Conservation (phyloP, 2,113 vertebrate genomes). For the Sprattus sprattus region DNA sequence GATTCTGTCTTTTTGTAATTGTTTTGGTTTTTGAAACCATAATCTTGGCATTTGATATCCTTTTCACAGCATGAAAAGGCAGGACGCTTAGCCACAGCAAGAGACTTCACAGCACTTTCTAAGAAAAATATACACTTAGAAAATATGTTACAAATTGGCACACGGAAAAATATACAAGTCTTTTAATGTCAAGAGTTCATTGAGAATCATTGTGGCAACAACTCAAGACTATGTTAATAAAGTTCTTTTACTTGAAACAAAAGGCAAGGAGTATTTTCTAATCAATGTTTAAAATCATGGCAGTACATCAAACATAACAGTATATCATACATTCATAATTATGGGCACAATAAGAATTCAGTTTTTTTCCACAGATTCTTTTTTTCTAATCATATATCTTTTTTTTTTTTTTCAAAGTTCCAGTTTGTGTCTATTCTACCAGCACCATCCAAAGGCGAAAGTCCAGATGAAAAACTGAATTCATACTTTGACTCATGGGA, state of each 20-base stretch:
- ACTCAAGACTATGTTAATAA: constrained; percentile 99
- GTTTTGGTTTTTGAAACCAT: constrained; percentile 99
- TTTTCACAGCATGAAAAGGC: constrained; percentile 95
- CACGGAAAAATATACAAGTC: constrained; percentile 99
- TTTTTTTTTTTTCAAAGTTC: constrained; percentile 75
- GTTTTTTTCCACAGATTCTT: constrained; percentile 67
- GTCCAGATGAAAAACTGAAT: neutral
- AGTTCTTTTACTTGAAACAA: constrained; percentile 87
- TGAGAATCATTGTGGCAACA: constrained; percentile 99
- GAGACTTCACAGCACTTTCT: constrained; percentile 99
- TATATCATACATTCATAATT: constrained; percentile 96
- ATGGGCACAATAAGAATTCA: constrained; percentile 41
- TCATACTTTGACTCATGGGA: neutral
- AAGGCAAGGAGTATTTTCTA: constrained; percentile 90
- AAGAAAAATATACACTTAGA: constrained; percentile 99
- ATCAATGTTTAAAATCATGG: constrained; percentile 92
- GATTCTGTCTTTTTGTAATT: constrained; percentile 74
- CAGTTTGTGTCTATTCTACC: constrained; percentile 15
- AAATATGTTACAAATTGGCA: constrained; percentile 99
- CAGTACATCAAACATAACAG: constrained; percentile 87
- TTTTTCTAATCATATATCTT: constrained; percentile 69
- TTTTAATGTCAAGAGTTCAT: constrained; percentile 98
- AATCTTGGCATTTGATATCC: constrained; percentile 98
- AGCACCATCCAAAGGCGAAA: neutral
- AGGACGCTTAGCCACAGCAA: constrained; percentile 79